Percentiles rank a stretch among this genome's conserved stretches.
Evolutionary conservation across 2,113 vertebrate genomes (phyloP).

Genomic region (Pseudopodoces humilis): DNA sequence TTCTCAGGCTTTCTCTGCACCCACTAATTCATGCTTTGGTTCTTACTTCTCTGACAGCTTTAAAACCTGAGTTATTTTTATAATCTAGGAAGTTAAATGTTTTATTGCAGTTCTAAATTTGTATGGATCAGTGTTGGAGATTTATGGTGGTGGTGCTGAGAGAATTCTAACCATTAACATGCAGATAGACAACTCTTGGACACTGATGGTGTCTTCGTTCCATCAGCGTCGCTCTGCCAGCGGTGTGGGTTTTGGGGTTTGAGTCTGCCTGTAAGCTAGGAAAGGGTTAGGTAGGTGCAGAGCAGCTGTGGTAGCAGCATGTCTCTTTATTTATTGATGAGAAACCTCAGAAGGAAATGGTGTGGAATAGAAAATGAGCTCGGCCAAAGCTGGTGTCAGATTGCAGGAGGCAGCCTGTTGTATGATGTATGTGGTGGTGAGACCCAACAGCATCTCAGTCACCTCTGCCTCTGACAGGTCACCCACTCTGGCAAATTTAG

Average conservation of each 20-base stretch:
- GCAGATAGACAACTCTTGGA: background rate
- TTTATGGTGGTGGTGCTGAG: background rate
- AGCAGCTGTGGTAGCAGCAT: constrained; percentile 68
- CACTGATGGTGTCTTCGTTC: background rate
- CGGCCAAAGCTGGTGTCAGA: background rate
- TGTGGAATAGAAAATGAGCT: constrained; percentile 60
- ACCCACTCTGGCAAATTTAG: background rate
- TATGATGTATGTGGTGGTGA: background rate
- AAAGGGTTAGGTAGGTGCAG: constrained; percentile 53
- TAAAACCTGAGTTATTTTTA: background rate
- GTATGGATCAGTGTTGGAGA: background rate
- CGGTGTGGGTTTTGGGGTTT: background rate
- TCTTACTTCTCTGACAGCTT: background rate
- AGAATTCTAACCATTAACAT: background rate
- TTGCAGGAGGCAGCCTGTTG: constrained; percentile 20
- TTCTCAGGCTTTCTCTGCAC: background rate
- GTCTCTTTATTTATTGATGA: constrained; percentile 80
- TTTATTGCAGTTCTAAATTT: background rate
- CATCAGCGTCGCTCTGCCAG: background rate
- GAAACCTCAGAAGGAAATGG: constrained; percentile 62
- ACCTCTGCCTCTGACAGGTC: background rate
- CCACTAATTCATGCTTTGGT: background rate
- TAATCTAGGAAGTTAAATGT: background rate
- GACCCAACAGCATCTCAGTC: background rate
- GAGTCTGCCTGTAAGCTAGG: constrained; percentile 29